Base-by-base conservation (phyloP, 1,140 invertebrate genomes). In the Cydia amplana region DNA sequence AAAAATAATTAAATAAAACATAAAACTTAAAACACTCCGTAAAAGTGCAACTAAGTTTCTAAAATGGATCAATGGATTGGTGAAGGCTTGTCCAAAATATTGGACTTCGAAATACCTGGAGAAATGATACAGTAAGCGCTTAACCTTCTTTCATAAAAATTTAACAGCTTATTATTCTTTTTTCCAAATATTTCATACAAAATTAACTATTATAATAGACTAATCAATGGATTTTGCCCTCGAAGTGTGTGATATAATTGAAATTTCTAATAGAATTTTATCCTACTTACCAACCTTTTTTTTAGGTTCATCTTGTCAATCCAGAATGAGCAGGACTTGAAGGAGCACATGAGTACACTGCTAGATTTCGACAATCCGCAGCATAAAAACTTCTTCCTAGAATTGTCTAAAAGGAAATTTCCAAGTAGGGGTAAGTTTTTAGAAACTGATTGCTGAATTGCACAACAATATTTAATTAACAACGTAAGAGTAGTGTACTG, bases 331-430 rank as follows among this genome's bases (percentile, higher is more conserved):
- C 88, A 90, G 74, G 96, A 96, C 83, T 93, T 96, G 18, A 95
- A 96, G 77, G 94, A 95, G 64, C 96, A 96, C 81, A 94, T 96
- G 80, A 93, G 94, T 82, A 95, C 94, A 51, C 91, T 97, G 63
- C 79, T 97, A 0, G 93, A 96, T 87, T 94, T 94, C 75, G 94
- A 93, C 32, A 94, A 95, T 86, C 85, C 93, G 16, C 93, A 94
- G 74, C 96, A 97, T 86, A 94, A 94, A 77, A 90, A 94, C 65
- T 96, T 96, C 86, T 93, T 95, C 60, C 79, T 91, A 5, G 95
- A 96, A 73, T 92, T 96, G n/a, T 94, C 94, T 55, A 94, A 94
- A 80, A 93, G 90, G 75, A 92, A 91, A 83, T 91, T 93, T 83
- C 83, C 86, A 36, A 72, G 40, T 60, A 87, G 78, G 85, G 85